phyloP scores from a whole-genome alignment of 2,113 vertebrate genomes.

The Brevimyrus niger region DNA sequence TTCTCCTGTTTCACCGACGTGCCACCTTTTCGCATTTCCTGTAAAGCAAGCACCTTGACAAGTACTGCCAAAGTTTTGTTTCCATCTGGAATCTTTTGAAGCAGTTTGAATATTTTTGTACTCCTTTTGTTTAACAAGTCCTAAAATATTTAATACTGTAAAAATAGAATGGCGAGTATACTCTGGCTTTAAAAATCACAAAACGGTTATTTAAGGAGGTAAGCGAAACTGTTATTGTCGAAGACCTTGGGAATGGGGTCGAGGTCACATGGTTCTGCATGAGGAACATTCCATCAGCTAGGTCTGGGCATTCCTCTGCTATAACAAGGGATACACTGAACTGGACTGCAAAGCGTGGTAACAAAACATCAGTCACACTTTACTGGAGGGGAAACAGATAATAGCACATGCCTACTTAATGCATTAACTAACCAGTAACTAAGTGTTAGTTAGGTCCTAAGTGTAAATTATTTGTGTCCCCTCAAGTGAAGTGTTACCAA shows the following conservation, averaged over 20 bases:
- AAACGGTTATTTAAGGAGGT: neutral
- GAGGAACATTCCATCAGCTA: neutral
- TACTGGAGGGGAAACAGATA: neutral
- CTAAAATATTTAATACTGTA: slow-evolving; percentile 13
- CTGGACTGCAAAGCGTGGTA: neutral
- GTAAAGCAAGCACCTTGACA: neutral
- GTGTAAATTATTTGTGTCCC: neutral
- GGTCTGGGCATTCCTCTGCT: neutral
- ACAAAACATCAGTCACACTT: neutral
- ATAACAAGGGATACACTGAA: neutral
- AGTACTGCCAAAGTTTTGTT: neutral
- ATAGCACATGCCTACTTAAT: neutral
- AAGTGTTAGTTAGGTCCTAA: neutral
- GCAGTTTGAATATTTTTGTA: neutral
- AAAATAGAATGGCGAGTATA: neutral
- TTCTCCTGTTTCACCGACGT: neutral
- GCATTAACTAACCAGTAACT: neutral
- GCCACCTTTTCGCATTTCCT: neutral
- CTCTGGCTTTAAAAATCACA: neutral
- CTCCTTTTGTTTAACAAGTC: slow-evolving; percentile 3
- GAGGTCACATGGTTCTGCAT: neutral
- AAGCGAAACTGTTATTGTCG: neutral
- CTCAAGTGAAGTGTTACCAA: neutral
- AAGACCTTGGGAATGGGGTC: neutral
- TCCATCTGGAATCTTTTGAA: neutral